phyloP scores from a whole-genome alignment of 2,797 vertebrate species.

The Cryptoblepharus egeriae region DNA sequence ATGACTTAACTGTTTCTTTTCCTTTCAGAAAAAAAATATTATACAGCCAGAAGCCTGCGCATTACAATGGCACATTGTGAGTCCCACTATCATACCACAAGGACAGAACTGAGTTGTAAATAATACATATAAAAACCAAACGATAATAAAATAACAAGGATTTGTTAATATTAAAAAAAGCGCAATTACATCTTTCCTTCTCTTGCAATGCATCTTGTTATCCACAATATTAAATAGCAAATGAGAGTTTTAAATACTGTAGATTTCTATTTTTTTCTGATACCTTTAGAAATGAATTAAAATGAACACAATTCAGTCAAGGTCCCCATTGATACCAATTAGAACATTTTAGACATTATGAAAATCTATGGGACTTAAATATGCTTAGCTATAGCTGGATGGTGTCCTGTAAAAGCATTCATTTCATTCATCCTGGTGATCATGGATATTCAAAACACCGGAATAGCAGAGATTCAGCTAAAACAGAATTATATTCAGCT shows the following conservation, averaged over 20 bases:
- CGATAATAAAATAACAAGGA: neutral
- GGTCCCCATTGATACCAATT: neutral
- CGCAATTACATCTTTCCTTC: neutral
- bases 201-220: neutral
- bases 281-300: neutral
- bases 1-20: conserved; percentile 2
- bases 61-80: no score
- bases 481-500: neutral
- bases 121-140: neutral
- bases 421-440: neutral
- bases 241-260: neutral
- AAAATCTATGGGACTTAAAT: neutral
- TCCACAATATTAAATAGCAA: neutral
- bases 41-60: neutral
- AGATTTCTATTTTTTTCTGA: neutral
- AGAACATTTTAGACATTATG: neutral
- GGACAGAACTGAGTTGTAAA: no score
- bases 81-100: no score
- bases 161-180: neutral
- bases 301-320: neutral
- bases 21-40: neutral
- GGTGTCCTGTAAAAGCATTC: neutral
- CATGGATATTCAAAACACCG: neutral
- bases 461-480: neutral
- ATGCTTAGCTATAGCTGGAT: no score